Conservation (phyloP, 1,140 invertebrate species). For the Magallana angulata region DNA sequence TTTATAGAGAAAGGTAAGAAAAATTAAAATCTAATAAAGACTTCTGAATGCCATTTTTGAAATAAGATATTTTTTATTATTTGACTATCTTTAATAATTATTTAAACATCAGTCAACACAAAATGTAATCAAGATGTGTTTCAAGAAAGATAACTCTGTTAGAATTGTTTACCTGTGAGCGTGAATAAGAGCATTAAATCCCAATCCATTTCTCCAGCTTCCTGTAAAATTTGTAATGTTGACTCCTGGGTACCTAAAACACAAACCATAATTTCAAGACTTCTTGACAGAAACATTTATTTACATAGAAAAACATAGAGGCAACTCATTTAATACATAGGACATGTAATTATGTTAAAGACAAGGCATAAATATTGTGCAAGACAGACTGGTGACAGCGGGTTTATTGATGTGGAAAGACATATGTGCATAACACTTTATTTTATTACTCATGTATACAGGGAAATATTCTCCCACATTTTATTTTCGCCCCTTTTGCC, state of each 20-base stretch:
- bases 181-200: conserved; percentile 97
- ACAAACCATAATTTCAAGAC: neutral
- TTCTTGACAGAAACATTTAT: neutral
- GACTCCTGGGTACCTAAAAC: conserved; percentile 89
- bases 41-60: neutral
- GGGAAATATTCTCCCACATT: too few relatives aligned
- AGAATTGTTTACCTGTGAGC: conserved; percentile 80
- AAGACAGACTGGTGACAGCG: too few relatives aligned
- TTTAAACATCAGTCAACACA: neutral
- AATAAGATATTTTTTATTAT: too few relatives aligned
- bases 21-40: conserved; percentile 12
- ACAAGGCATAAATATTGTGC: too few relatives aligned
- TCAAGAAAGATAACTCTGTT: conserved; percentile 24
- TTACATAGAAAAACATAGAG: too few relatives aligned
- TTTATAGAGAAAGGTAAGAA: conserved; percentile 81
- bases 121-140: neutral
- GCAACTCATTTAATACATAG: too few relatives aligned
- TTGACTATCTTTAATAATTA: neutral
- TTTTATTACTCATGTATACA: too few relatives aligned
- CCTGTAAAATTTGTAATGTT: conserved; percentile 96
- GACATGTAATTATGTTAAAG: too few relatives aligned
- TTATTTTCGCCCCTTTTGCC: too few relatives aligned
- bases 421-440: too few relatives aligned
- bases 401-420: too few relatives aligned
- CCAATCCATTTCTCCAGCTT: conserved; percentile 97